These are phyloP conservation scores for Aporophyla nigra DNA, from an alignment of 2,888 invertebrate species.

Conservation along the genomic window DNA sequence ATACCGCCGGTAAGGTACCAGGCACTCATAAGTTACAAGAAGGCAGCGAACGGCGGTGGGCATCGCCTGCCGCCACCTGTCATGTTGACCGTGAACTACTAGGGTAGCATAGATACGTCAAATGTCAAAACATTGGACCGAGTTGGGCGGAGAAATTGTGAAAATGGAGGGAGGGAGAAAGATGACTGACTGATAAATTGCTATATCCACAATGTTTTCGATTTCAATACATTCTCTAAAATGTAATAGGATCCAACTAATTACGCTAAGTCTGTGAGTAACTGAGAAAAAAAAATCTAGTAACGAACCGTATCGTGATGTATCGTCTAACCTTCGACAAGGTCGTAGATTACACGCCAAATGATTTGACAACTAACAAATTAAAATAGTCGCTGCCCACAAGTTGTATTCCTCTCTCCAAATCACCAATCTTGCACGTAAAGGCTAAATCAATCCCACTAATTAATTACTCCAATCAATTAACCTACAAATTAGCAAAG, in stretches of 20 bases:
- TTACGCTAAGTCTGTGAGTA: background rate
- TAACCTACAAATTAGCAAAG: background rate
- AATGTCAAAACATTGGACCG: constrained; percentile 44
- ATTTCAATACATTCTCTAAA: background rate
- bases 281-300: constrained; percentile 12
- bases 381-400: background rate
- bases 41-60: constrained; percentile 26
- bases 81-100: constrained; percentile 59
- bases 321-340: constrained; percentile 26
- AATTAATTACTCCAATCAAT: constrained; percentile 4
- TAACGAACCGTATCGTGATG: background rate
- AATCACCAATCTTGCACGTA: background rate
- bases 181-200: background rate
- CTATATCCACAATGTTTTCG: background rate
- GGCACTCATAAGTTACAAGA: constrained; percentile 44
- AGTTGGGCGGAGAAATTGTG: background rate
- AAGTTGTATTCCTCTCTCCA: too few relatives aligned
- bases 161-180: background rate
- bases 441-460: background rate
- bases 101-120: constrained; percentile 42
- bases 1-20: constrained; percentile 56
- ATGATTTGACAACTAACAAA: background rate
- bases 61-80: constrained; percentile 52
- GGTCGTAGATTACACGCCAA: constrained; percentile 2
- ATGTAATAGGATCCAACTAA: constrained; percentile 6